Evolutionary conservation across 2,113 vertebrate genomes (phyloP), one percentile per base, ranked within the genome.

Genomic region (Chlamydotis undulata): DNA sequence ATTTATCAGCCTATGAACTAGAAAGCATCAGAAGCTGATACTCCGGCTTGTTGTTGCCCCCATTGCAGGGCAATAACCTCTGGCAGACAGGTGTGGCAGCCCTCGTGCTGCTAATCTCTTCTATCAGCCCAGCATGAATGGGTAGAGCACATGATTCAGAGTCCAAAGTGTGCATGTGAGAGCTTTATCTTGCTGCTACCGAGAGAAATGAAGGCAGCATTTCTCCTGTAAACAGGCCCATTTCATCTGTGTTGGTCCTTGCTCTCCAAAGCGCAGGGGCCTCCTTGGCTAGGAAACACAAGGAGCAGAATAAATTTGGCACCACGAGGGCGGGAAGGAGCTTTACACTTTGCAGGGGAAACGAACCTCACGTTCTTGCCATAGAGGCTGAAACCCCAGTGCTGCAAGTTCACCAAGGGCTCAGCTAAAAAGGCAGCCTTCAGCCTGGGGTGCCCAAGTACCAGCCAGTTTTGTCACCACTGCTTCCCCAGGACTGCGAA

Each of bases 11-110:
- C 41, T 47, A 8, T 19, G 47, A 78, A 74, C 74, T 55, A 45
- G 37, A 57, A 18, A 84, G 19, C 0, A 0, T 13, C 41, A 3
- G 2, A 56, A 83, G 64, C 29, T 78, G 73, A 60, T 60, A 39
- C 16, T 45, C 56, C 86, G 75, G 59, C 50, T 64, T 80, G 52
- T 35, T 3, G 1, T 7, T 4, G 4, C 29, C 69, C 50, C 10
- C 2, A 2, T 67, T 61, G 52, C 77, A 64, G 57, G 75, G 92
- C 73, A 85, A 21, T 60, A 93, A 76, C 49, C 70, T 16, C 21
- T 37, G 60, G 64, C 69, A 93, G 93, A 93, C 84, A 84, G 87
- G 92, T 45, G 82, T 92, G 92, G 82, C 85, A 82, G 61, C 68
- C 73, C 70, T 69, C 47, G 2, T 4, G 35, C 77, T 77, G 69